Evolutionary conservation across 2,888 invertebrate genomes (phyloP), one percentile per base, ranked within the genome.

Genomic region (Netelia melanura): DNA sequence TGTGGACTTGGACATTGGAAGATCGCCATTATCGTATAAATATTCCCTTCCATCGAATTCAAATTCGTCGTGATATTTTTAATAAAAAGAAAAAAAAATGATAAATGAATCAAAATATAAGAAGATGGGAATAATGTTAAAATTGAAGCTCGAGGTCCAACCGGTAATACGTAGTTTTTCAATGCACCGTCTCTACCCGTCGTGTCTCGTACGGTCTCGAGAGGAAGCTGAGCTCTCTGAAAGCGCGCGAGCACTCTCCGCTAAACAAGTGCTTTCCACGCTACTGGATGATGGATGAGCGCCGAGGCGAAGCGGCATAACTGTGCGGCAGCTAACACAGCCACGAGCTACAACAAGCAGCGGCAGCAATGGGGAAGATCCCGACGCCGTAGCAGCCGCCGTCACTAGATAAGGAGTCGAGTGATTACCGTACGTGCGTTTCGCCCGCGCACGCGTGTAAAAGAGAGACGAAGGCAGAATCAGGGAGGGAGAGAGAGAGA

Each of bases 201-300:
- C 65, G 8, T 48, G 58, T 74, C 79, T 71, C 56, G 76, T 65
- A 61, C 72, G 23, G 43, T 23, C 10, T 11, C 65, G 68, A 48
- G 68, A 52, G 75, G 75, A 78, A 80, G 44, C 52, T 43, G 67
- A 68, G 81, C 58, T 81, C 72, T 64, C 72, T 74, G 78, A 68
- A 76, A 81, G 74, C 74, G 67, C 80, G 72, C n/a, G 83, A 76
- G 76, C 54, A 65, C 67, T 67, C 61, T 62, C 80, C 86, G 86
- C 85, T 88, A 89, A 89, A 88, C 88, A 89, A 89, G 89, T 88
- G 90, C 89, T 91, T 89, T 91, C 90, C 89, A 88, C 89, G 91
- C 90, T 90, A 89, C 90, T 86, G 90, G 89, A 91, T 91, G 91
- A 91, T 90, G 90, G 90, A 91, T 91, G 90, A 91, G 89, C 89